A percentile compares a stretch with the other conserved stretches of the same genome.
phyloP scores from a whole-genome alignment of 2,797 vertebrate species.

The Syndactyla subalaris region DNA sequence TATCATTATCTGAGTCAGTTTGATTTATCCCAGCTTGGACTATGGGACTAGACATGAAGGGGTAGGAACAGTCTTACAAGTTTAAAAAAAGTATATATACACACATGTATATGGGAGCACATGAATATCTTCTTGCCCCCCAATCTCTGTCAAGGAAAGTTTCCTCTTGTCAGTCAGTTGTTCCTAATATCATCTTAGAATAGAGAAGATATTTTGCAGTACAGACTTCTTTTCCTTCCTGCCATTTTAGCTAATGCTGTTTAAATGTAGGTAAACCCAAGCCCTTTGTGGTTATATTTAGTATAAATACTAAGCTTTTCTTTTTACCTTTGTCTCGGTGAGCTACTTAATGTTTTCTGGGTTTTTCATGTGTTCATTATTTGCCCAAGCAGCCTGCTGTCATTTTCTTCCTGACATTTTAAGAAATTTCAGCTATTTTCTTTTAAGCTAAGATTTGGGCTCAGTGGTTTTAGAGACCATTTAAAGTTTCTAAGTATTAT shows the following conservation, averaged over 20 bases:
- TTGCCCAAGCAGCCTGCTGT: neutral
- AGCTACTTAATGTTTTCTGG: neutral
- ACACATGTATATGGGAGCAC: conserved; percentile 17
- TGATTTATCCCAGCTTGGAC: conserved; percentile 69
- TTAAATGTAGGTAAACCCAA: neutral
- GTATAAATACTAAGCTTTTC: neutral
- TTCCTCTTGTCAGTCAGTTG: conserved; percentile 70
- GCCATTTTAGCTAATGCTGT: neutral
- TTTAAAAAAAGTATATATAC: conserved; percentile 13
- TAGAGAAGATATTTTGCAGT: conserved; percentile 63
- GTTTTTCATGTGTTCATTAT: neutral
- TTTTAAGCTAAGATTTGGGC: neutral
- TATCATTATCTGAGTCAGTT: conserved; percentile 59
- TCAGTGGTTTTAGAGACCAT: neutral
- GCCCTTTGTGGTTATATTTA: neutral
- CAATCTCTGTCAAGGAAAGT: conserved; percentile 66
- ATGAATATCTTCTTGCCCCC: conserved; percentile 65
- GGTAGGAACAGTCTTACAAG: conserved; percentile 59
- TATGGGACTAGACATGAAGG: conserved; percentile 66
- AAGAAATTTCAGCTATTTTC: neutral
- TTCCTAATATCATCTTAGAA: conserved; percentile 65
- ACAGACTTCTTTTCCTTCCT: conserved; percentile 43
- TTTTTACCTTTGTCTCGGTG: neutral
- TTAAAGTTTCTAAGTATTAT: neutral
- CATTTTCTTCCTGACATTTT: neutral